A percentile compares a stretch with the other conserved stretches of the same genome.
Evolutionary conservation across 2,113 vertebrate species (phyloP).

Genomic region (Microtus pennsylvanicus): DNA sequence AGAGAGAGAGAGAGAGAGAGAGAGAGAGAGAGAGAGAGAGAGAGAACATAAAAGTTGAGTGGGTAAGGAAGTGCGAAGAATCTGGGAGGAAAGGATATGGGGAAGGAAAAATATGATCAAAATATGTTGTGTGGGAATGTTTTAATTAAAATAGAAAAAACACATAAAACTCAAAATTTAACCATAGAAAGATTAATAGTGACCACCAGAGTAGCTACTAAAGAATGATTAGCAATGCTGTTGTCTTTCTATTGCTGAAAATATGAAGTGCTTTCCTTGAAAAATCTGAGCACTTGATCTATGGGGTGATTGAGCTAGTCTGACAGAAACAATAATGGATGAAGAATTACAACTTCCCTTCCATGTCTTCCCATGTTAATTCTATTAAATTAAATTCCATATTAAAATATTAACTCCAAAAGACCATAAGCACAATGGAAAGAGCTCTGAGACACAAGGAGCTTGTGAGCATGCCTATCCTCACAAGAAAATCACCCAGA

Average conservation of each 20-base stretch:
- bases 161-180: not conserved
- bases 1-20: not conserved
- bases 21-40: not conserved
- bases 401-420: not conserved
- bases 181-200: not conserved
- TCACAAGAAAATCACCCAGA: not conserved
- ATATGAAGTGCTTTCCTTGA: not conserved
- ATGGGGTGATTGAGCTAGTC: not conserved
- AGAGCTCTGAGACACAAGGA: not conserved
- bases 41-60: not conserved
- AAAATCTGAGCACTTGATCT: not conserved
- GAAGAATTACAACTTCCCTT: not conserved
- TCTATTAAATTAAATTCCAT: not conserved
- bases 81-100: too few species aligned
- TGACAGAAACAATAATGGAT: not conserved
- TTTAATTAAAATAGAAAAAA: not conserved
- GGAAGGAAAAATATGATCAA: not conserved
- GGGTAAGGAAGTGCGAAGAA: too few species aligned
- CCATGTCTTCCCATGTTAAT: not conserved
- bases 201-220: not conserved
- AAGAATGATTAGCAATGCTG: not conserved
- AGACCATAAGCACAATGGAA: not conserved
- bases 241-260: not conserved
- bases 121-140: not conserved
- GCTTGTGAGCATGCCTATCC: not conserved